Percentiles rank a stretch among this genome's conserved stretches.
Conservation (phyloP, 1,140 invertebrate species). For the Eriosoma lanigerum region DNA sequence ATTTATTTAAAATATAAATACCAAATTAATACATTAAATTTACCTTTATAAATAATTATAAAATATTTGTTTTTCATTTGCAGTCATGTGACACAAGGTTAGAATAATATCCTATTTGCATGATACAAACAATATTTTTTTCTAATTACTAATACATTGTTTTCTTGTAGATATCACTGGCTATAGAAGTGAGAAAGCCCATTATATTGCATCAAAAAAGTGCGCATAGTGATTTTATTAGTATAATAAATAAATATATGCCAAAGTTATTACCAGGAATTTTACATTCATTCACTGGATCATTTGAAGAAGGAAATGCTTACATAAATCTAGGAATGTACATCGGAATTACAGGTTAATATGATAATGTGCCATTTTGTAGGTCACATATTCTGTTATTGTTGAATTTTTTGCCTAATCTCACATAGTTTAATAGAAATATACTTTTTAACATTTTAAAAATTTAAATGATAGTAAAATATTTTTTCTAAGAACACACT, state of each 20-base stretch:
- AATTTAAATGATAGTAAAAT: too few relatives aligned
- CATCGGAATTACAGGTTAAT: slow-evolving; percentile 74
- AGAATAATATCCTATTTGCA: background rate
- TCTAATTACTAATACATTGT: background rate
- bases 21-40: too few relatives aligned
- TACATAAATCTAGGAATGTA: slow-evolving; percentile 89
- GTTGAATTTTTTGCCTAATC: too few relatives aligned
- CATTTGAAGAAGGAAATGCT: slow-evolving; percentile 75
- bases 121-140: background rate
- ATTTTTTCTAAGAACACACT: too few relatives aligned
- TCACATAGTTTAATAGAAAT: too few relatives aligned
- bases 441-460: too few relatives aligned
- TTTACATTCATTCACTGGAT: slow-evolving; percentile 94
- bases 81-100: slow-evolving; percentile 9
- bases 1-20: background rate
- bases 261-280: slow-evolving; percentile 75
- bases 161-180: slow-evolving; percentile 72
- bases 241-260: slow-evolving; percentile 60
- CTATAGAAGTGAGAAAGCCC: slow-evolving; percentile 84
- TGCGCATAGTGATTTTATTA: slow-evolving; percentile 75
- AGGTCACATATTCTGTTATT: too few relatives aligned
- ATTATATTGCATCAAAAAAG: slow-evolving; percentile 89
- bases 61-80: slow-evolving; percentile 8
- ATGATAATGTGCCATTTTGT: too few relatives aligned
- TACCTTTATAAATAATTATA: background rate